A percentile compares a stretch with the other conserved stretches of the same genome.
phyloP scores from a whole-genome alignment of 2,888 invertebrate species.

The Fragum sueziense region DNA sequence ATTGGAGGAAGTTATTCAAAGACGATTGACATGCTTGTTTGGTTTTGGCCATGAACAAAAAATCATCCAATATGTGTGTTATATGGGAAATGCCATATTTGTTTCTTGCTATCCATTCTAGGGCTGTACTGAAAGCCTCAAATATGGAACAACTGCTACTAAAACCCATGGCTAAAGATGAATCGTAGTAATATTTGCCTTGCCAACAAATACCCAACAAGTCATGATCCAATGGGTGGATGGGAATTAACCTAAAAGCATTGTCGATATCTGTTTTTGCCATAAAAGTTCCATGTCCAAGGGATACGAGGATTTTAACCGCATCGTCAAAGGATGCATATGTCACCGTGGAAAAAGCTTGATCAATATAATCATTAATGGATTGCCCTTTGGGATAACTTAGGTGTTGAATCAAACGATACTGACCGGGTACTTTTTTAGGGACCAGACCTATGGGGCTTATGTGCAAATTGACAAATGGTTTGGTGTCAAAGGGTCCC shows the following conservation, averaged over 20 bases:
- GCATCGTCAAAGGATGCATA: slow-evolving; percentile 19
- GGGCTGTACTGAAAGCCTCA: slow-evolving; percentile 27
- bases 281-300: not conserved
- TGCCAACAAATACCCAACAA: slow-evolving; percentile 28
- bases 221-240: slow-evolving; percentile 1
- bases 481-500: not conserved
- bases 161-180: slow-evolving; percentile 29
- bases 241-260: slow-evolving; percentile 25
- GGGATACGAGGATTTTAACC: not conserved
- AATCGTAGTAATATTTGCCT: slow-evolving; percentile 31
- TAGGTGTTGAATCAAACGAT: slow-evolving; percentile 27
- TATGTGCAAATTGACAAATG: slow-evolving; percentile 9
- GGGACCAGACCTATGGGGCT: slow-evolving; percentile 24
- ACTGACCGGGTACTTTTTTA: slow-evolving; percentile 5
- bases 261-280: slow-evolving; percentile 38
- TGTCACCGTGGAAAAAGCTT: slow-evolving; percentile 7
- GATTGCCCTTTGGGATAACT: slow-evolving; percentile 6
- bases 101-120: slow-evolving; percentile 24
- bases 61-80: slow-evolving; percentile 50
- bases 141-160: slow-evolving; percentile 31
- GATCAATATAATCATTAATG: slow-evolving; percentile 23
- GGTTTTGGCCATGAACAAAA: slow-evolving; percentile 20
- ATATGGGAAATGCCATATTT: slow-evolving; percentile 18
- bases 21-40: not conserved
- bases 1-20: slow-evolving; percentile 10